phyloP scores from a whole-genome alignment of 1,140 invertebrate genomes.

The Archivesica marissinica region DNA sequence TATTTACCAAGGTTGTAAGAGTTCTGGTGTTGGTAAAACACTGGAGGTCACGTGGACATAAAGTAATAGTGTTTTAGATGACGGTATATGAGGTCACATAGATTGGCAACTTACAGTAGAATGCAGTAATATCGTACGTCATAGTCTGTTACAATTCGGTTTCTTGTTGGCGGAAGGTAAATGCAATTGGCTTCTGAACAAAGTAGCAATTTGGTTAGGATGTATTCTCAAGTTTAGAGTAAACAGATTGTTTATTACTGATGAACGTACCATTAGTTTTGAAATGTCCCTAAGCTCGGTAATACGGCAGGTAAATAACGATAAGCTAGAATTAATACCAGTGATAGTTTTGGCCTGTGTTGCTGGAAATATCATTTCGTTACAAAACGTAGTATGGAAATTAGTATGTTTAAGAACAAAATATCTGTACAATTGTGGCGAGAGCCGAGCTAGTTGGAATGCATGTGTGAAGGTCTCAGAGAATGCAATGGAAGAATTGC shows the following conservation, averaged over 20 bases:
- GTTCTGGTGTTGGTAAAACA: not conserved
- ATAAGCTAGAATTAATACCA: not conserved
- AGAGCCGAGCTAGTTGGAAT: not conserved
- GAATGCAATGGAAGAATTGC: too few relatives aligned
- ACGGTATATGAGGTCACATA: slow-evolving; percentile 10
- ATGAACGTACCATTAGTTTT: not conserved
- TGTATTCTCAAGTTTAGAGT: not conserved
- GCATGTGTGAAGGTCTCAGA: not conserved
- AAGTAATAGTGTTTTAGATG: slow-evolving; percentile 36
- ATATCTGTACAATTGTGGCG: not conserved
- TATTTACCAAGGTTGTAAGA: not conserved
- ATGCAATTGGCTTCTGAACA: not conserved
- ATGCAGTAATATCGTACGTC: not conserved
- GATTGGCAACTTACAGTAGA: not conserved
- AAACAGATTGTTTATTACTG: not conserved
- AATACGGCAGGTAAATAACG: not conserved
- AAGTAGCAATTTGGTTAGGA: not conserved
- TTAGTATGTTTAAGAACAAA: not conserved
- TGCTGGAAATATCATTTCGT: slow-evolving; percentile 17
- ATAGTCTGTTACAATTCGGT: not conserved
- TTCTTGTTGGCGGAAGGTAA: not conserved
- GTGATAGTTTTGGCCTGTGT: not conserved
- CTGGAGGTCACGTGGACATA: not conserved
- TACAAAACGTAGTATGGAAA: not conserved
- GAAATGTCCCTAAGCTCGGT: not conserved